Evolutionary conservation across 2,888 invertebrate genomes (phyloP), one percentile per base, ranked within the genome.

Genomic region (Stenchaetothrips biformis): DNA sequence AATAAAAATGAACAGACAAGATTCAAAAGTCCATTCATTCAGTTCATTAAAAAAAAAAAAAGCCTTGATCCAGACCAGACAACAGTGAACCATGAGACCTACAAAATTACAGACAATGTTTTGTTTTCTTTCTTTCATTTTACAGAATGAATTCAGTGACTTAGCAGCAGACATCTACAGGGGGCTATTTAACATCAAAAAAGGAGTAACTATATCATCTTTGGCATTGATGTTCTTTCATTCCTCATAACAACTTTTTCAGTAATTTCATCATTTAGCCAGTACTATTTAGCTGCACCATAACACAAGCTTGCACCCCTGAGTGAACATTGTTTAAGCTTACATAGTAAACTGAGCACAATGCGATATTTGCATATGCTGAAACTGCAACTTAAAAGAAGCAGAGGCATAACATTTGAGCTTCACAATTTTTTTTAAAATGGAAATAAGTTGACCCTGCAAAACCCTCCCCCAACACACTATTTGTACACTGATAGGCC

Each of bases 401-500:
- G 67, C 67, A 74, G 21, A 7, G 7, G 67, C 25, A 21, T 25
- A 74, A n/a, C 25, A 74, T 74, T 74, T 74, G 67, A 74, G 67
- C 25, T 74, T 74, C 25, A 74, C 11, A 53, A 37, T 2, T 37
- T 37, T 37, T 53, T 53, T 53, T 18, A 18, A 18, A 53, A 2
- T 25, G 67, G 67, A 74, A 25, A 25, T 74, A 25, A 74, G 67
- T 11, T 74, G 67, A 74, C 25, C 67, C 67, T 74, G 67, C 67
- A 74, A 37, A 37, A 74, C 67, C 67, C 25, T 74, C 25, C 25
- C 67, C 67, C 67, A 74, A 21, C 25, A 74, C 67, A 74, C 67
- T 53, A 37, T 74, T 74, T 74, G 67, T 74, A 74, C 67, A 74
- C n/a, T 74, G 67, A 74, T 74, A 74, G 67, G 67, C 67, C 25